Base-by-base conservation (phyloP, 2,113 vertebrate genomes). In the Brachionichthys hirsutus region DNA sequence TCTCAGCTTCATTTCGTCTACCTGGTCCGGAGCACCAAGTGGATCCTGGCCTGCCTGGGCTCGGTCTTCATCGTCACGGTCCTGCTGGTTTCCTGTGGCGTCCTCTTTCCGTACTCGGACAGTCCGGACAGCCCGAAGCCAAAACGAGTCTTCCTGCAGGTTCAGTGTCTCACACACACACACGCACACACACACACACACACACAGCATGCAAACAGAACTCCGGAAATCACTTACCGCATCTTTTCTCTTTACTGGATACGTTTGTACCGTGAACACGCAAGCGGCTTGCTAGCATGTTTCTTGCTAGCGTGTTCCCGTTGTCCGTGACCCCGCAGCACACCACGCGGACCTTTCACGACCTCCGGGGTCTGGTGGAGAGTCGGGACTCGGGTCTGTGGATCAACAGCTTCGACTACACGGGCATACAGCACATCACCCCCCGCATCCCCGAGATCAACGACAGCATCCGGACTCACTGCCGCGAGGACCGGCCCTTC, bases 361-460 rank as follows among this genome's bases (percentile, higher is more conserved):
- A 89, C 20, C 70, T 97, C 64, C 85, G 92, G 54, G 96, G 96
- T 44, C 90, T 90, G 12, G 69, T 96, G 75, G 83, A 93, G 81
- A 93, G 92, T 79, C 89, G 42, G 35, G 96, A 99, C 85, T 96
- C 97, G 3, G 96, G 96, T 30, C 89, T 98, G 61, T 99, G 97
- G 96, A 93, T 98, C 70, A 98, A 96, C 91, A 95, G 93, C 48
- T 95, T 98, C 65, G 96, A 98, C 85, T 99, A 94, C 80, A 95
- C 91, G 1, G 94, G 90, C 53, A 93, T 99, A 62, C 92, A 93
- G 70, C 92, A 98, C 67, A 10, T 99, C 87, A 94, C 93, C 1
- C 94, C 95, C 7, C 79, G 92, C 54, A 51, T 98, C 46, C 94
- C 94, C 0, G 94, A 98, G 88, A 91, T 99, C 87, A 98, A 98